Evolutionary conservation across 2,113 vertebrate species (phyloP), one percentile per base, ranked within the genome.

Genomic region (Danionella cerebrum): DNA sequence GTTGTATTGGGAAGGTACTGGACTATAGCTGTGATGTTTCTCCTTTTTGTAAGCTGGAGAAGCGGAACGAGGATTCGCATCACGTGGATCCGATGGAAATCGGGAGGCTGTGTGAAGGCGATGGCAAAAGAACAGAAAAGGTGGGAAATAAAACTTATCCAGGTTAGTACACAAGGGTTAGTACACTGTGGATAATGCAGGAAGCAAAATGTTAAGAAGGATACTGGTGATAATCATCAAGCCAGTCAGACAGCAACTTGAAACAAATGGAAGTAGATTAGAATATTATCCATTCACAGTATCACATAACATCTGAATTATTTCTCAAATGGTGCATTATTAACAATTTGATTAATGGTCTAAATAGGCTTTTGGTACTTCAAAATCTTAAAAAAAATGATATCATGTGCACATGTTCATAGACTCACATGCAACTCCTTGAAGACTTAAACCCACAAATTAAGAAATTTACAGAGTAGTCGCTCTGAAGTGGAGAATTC

Each of bases 141-240:
- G 11, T 55, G 54, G 25, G 21, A 54, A 41, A 62, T 55, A 81
- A 74, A 47, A 71, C 38, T 65, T 65, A 31, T 67, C 52, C 11
- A 35, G 31, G 78, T 87, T 85, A 86, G 80, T 83, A 57, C 71
- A 65, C 44, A 65, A 13, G 3, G 57, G 76, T 80, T 82, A 78
- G 75, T 29, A 4, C 33, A 31, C 35, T 39, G 35, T 14, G 16
- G 72, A 41, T 25, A 45, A 3, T 65, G 65, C 73, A 44, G 52
- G 51, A 29, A 52, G n/a, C 18, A n/a, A 19, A 39, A 11, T 54
- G 11, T 33, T 16, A 70, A 57, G 16, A 57, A 69, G 45, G 4
- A 16, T 31, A 3, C 11, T 31, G 39, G 21, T 1, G 7, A 55
- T 12, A 13, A 18, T 60, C 33, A 24, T 14, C 6, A 54, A 3